These are phyloP conservation scores for Cavia aperea DNA, from an alignment of 2,113 vertebrate genomes.

Conservation along the genomic window DNA sequence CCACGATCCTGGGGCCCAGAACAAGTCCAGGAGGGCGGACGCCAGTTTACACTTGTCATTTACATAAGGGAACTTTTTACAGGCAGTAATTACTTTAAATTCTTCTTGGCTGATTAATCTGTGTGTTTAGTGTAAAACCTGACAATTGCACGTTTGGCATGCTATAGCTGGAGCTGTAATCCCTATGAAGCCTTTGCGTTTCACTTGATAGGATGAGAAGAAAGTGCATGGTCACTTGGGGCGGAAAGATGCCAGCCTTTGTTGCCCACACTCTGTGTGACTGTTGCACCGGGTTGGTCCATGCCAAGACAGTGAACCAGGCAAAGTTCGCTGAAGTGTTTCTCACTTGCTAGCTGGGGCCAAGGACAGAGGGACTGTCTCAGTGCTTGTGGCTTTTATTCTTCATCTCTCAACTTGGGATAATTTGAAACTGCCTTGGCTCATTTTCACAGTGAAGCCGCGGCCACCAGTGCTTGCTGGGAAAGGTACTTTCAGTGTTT, in stretches of 20 bases:
- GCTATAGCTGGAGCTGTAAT: accelerated
- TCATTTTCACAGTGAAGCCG: background rate
- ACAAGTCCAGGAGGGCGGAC: accelerated
- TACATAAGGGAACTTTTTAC: background rate
- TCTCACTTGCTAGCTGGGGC: background rate
- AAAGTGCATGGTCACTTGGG: accelerated
- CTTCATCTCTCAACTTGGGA: background rate
- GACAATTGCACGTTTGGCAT: accelerated
- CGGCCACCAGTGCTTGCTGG: background rate
- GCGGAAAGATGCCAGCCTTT: background rate
- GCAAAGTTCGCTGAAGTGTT: background rate
- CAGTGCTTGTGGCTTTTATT: too few species aligned
- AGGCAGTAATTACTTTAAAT: background rate
- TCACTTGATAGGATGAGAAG: background rate
- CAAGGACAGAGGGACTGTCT: background rate
- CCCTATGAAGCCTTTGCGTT: accelerated
- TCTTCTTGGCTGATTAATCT: background rate
- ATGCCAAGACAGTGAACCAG: background rate
- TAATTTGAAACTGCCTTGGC: background rate
- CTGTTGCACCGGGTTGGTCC: background rate
- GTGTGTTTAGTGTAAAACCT: background rate
- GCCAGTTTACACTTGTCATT: background rate
- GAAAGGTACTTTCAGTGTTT: background rate
- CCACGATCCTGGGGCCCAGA: background rate
- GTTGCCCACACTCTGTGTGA: accelerated